phyloP scores from a whole-genome alignment of 2,797 vertebrate genomes.

The Lacerta viridis region DNA sequence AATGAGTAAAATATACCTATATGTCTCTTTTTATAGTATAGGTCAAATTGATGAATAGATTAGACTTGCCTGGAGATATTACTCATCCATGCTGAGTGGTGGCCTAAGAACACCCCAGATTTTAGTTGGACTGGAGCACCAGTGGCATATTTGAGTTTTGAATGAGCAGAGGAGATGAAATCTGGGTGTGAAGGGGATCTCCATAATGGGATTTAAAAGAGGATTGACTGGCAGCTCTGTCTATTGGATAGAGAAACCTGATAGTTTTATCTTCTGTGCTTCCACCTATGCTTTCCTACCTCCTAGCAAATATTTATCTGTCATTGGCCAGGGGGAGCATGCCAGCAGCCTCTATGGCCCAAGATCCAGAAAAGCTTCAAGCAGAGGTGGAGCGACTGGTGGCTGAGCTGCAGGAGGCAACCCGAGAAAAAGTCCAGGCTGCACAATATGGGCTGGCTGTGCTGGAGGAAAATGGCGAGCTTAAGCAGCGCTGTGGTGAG shows the following conservation, averaged over 20 bases:
- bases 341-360: constrained; percentile 44
- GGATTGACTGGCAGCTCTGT: background rate
- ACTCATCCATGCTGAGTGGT: background rate
- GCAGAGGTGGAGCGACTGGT: constrained; percentile 84
- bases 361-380: constrained; percentile 69
- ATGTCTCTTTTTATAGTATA: background rate
- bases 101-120: background rate
- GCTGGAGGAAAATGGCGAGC: constrained; percentile 86
- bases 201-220: background rate
- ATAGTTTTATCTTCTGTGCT: background rate
- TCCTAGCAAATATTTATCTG: background rate
- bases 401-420: constrained; percentile 88
- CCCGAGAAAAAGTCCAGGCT: constrained; percentile 89
- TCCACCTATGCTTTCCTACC: background rate
- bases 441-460: constrained; percentile 89
- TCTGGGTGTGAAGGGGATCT: background rate
- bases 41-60: background rate
- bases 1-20: background rate
- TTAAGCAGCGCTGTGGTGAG: constrained; percentile 83
- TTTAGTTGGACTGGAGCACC: background rate
- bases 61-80: background rate
- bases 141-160: too few relatives aligned
- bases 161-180: background rate
- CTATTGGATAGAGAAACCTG: background rate
- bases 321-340: background rate